A percentile compares a stretch with the other conserved stretches of the same genome.
These are phyloP conservation scores for Cyphotilapia sp. DNA, from an alignment of 2,113 vertebrate genomes.

Conservation along the genomic window DNA sequence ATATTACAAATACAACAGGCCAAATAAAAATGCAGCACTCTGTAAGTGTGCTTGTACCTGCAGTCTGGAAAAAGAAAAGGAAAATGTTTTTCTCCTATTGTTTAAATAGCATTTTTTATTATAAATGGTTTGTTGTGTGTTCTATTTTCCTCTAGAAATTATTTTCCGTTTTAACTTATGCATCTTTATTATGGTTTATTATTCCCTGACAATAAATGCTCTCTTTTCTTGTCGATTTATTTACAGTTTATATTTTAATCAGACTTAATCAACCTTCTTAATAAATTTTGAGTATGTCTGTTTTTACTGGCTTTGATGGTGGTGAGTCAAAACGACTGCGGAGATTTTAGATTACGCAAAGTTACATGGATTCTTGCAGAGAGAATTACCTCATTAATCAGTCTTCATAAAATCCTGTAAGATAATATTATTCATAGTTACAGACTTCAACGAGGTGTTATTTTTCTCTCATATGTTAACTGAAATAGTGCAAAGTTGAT, in stretches of 20 bases:
- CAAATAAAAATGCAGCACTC: background rate
- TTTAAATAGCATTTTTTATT: background rate
- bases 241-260: background rate
- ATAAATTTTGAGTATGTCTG: background rate
- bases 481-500: background rate
- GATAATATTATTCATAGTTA: background rate
- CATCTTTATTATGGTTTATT: background rate
- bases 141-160: background rate
- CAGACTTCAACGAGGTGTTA: background rate
- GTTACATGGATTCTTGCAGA: background rate
- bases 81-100: background rate
- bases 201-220: background rate
- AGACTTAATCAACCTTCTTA: background rate
- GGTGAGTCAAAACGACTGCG: background rate
- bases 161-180: background rate
- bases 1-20: background rate
- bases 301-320: background rate
- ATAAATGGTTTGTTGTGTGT: background rate
- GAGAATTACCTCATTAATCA: background rate
- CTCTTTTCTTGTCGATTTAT: rapidly evolving
- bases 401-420: background rate
- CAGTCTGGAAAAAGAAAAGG: background rate
- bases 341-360: background rate
- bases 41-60: background rate
- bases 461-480: background rate